These are phyloP conservation scores for Phania funesta DNA, from an alignment of 2,888 invertebrate genomes.

Conservation along the genomic window DNA sequence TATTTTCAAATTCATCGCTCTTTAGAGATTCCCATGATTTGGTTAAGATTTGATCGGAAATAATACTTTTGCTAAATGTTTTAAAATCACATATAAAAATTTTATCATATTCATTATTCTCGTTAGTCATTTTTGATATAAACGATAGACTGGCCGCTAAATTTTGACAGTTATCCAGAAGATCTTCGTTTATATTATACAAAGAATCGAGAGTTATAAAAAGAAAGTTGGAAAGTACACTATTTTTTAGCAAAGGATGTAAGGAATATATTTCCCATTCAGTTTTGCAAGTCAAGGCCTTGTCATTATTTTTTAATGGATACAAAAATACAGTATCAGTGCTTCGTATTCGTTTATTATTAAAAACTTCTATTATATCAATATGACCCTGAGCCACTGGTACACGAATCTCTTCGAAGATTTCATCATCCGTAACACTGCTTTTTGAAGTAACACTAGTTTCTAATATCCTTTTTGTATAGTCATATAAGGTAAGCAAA, in stretches of 20 bases:
- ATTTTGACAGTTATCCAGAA: slow-evolving; percentile 60
- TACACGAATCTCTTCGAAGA: slow-evolving; percentile 12
- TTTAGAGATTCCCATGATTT: slow-evolving; percentile 67
- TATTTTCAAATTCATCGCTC: slow-evolving; percentile 63
- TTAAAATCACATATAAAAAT: slow-evolving; percentile 71
- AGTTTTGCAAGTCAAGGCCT: slow-evolving; percentile 56
- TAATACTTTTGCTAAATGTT: slow-evolving; percentile 66
- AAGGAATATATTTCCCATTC: slow-evolving; percentile 75
- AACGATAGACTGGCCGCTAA: slow-evolving; percentile 49
- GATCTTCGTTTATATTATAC: slow-evolving; percentile 69
- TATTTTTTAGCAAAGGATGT: slow-evolving; percentile 71
- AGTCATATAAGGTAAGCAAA: slow-evolving; percentile 71
- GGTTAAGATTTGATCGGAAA: slow-evolving; percentile 72
- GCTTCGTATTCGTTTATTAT: slow-evolving; percentile 40
- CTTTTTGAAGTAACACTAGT: too few relatives aligned
- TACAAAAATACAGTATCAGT: slow-evolving; percentile 60
- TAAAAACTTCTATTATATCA: slow-evolving; percentile 65
- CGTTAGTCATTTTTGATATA: slow-evolving; percentile 54
- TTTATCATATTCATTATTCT: slow-evolving; percentile 47
- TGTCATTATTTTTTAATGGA: slow-evolving; percentile 37
- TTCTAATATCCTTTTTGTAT: neutral
- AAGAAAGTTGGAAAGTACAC: slow-evolving; percentile 70
- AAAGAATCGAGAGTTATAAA: slow-evolving; percentile 73
- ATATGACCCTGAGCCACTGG: slow-evolving; percentile 67
- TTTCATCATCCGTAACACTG: slow-evolving; percentile 28